These are phyloP conservation scores for Betta splendens DNA, from an alignment of 2,797 vertebrate genomes.

Conservation along the genomic window DNA sequence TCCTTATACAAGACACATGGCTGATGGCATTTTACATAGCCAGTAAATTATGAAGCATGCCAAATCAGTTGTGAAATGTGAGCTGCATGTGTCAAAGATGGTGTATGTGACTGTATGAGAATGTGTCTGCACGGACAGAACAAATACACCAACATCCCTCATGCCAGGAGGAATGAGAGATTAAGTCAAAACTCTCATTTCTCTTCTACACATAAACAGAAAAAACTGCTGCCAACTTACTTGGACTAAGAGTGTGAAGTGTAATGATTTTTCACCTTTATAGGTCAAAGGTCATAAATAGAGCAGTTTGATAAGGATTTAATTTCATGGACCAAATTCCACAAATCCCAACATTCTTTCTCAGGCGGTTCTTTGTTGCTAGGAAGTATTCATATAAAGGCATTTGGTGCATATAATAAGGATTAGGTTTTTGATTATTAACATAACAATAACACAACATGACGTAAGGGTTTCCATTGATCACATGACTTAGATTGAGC, in stretches of 20 bases:
- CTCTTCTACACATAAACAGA: slow-evolving; percentile 29
- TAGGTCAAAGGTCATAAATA: slow-evolving; percentile 61
- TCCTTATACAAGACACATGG: slow-evolving; percentile 43
- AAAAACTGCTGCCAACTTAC: slow-evolving; percentile 32
- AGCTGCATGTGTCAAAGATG: slow-evolving; percentile 48
- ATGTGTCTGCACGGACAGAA: neutral
- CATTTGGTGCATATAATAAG: neutral
- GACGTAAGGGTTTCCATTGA: neutral
- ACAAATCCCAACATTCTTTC: slow-evolving; percentile 14
- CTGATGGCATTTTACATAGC: slow-evolving; percentile 50
- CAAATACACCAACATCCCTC: slow-evolving; percentile 31
- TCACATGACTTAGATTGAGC: neutral
- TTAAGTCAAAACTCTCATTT: too few relatives aligned
- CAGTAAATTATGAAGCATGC: slow-evolving; percentile 52
- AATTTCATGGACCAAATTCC: slow-evolving; percentile 24
- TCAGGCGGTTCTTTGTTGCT: slow-evolving; percentile 15
- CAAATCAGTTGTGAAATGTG: slow-evolving; percentile 62
- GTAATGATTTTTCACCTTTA: slow-evolving; percentile 30
- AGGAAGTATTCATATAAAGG: neutral
- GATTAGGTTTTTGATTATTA: slow-evolving; percentile 10
- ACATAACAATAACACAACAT: neutral
- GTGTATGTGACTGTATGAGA: neutral
- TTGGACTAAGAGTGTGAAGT: slow-evolving; percentile 40
- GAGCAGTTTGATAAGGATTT: slow-evolving; percentile 43
- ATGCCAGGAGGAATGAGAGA: too few relatives aligned